Percentiles rank a stretch among this genome's conserved stretches.
Conservation (phyloP, 2,113 vertebrate genomes). For the Ascaphus truei region DNA sequence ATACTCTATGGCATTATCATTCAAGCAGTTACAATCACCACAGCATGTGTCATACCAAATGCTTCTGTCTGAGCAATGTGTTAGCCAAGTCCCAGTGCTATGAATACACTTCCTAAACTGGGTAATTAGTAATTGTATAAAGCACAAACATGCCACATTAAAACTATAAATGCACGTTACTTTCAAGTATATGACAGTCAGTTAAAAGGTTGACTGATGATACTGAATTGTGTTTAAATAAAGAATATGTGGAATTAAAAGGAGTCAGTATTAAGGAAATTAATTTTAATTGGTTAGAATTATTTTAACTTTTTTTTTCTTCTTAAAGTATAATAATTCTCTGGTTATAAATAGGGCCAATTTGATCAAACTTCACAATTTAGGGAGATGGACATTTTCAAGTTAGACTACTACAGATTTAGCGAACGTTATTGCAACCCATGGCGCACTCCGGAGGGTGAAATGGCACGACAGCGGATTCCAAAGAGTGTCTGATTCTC, state of each 20-base stretch:
- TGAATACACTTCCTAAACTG: slow-evolving; percentile 3
- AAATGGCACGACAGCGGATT: too few species aligned
- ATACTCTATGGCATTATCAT: slow-evolving; percentile 18
- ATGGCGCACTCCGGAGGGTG: too few species aligned
- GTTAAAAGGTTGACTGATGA: background rate
- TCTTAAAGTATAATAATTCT: background rate
- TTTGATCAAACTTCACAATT: too few species aligned
- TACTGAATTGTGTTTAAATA: background rate
- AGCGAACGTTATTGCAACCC: too few species aligned
- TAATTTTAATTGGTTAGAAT: background rate
- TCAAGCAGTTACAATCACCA: slow-evolving; percentile 18
- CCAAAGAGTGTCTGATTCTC: too few species aligned
- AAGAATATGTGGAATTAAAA: too few species aligned
- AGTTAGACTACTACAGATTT: too few species aligned
- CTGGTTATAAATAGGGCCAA: too few species aligned
- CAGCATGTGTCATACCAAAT: slow-evolving; percentile 22
- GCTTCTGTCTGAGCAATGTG: slow-evolving; percentile 14
- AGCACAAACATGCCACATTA: slow-evolving; percentile 4
- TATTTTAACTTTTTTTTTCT: background rate
- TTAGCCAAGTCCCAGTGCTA: slow-evolving; percentile 12
- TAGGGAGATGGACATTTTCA: too few species aligned
- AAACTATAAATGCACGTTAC: slow-evolving; percentile 14
- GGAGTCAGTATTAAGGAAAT: background rate
- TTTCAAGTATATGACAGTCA: background rate
- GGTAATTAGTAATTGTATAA: slow-evolving; percentile 16